Evolutionary conservation across 2,888 invertebrate genomes (phyloP), one percentile per base, ranked within the genome.

Genomic region (Perithous albicinctus): DNA sequence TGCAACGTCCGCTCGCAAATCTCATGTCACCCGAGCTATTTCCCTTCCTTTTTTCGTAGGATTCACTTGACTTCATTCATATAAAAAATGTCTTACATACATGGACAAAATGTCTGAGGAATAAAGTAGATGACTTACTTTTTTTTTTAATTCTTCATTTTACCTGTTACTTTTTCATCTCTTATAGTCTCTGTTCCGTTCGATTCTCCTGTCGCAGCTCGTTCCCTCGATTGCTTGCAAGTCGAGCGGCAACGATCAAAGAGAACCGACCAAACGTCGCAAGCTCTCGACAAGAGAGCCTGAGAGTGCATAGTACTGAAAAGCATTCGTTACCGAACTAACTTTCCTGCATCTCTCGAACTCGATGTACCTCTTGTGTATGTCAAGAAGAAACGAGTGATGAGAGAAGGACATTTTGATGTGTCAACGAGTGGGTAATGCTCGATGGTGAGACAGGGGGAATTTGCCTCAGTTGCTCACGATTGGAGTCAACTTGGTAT

Each of bases 231-330:
- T 51, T 54, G 56, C 75, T 35, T 15, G 54, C 67, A 23, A 54
- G 75, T 48, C 56, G 76, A 66, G 70, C 80, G 80, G 80, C 76
- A 26, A 18, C 41, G 75, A 80, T 80, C 80, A 80, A 80, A 80
- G 80, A 72, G 80, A 72, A 54, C 64, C 80, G 70, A 46, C 48
- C 70, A 48, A 70, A 70, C 75, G 80, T 80, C 80, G 69, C 63
- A 75, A 75, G 70, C 56, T 69, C 80, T 48, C 43, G 23, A n/a
- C 35, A 56, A 35, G 74, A 69, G 46, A 70, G 15, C 56, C 29
- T 10, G 64, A 56, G 70, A 46, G 43, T 54, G 54, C 63, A 75
- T 56, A 23, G 26, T 74, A 67, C 54, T 69, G 63, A 54, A 69
- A 63, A 54, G 43, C 56, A 46, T 64, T 69, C 43, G 56, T 56